Base-by-base conservation (phyloP, 1,140 invertebrate species). In the Manduca sexta region DNA sequence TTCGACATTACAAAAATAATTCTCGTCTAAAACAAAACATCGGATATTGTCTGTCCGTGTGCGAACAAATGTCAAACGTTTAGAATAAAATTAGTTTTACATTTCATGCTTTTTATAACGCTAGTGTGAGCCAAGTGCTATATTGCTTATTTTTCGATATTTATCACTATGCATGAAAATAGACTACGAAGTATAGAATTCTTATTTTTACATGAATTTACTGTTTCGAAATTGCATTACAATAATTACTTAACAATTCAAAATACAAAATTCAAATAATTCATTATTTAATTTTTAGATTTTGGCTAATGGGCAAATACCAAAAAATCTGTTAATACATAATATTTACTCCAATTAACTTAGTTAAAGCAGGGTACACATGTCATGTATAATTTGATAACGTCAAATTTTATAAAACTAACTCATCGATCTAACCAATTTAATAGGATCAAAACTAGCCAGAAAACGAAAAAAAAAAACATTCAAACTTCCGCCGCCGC, bases 401-500 rank as follows among this genome's bases (percentile, higher is more conserved):
- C n/a, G n/a, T n/a, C n/a, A 35, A 2, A 12, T n/a, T 3, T 7
- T 12, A 34, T 4, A 2, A 1, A 12, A 35, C 1, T 11, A 1
- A 35, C 13, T 7, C n/a, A 35, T 11, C 33, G 8, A n/a, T 35
- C n/a, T n/a, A n/a, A 35, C n/a, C 44, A 37, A 45, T 45, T 38
- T 35, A 49, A 48, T 33, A 51, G 21, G 14, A 30, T 35, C 33
- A 55, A 58, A 60, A 63, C 54, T 54, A 60, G 50, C 60, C 54
- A 63, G 63, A 60, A 64, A 29, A 50, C 60, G 60, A 49, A 50
- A 60, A 73, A 67, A 68, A 64, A 69, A 26, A 26, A 26, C 21
- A 26, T 26, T 8, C 21, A 26, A 67, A 81, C 79, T 79, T 83
- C 79, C 79, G 79, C 69, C 75, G 54, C 56, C 60, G 59, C 60